A percentile compares a stretch with the other conserved stretches of the same genome.
Evolutionary conservation across 1,140 invertebrate species (phyloP).

Genomic region (Monomorium pharaonis): DNA sequence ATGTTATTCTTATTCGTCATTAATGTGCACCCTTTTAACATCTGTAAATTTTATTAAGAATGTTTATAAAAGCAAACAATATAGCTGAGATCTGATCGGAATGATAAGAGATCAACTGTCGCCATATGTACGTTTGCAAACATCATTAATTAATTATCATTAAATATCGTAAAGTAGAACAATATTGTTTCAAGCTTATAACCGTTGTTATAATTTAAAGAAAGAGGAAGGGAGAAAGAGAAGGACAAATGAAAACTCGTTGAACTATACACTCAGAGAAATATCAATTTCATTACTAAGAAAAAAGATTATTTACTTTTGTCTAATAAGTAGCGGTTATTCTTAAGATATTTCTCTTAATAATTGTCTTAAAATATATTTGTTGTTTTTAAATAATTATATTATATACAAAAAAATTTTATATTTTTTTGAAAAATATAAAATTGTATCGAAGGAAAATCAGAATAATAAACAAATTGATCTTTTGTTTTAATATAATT

Average conservation of each 20-base stretch:
- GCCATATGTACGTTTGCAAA: not conserved
- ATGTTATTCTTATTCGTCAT: not conserved
- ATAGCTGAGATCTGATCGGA: not conserved
- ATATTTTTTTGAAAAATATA: too few relatives aligned
- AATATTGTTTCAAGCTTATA: not conserved
- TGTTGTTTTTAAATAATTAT: too few relatives aligned
- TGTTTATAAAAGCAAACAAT: not conserved
- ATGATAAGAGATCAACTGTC: not conserved
- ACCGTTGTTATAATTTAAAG: not conserved
- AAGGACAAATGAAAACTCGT: not conserved
- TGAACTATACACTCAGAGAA: not conserved
- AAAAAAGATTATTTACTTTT: too few relatives aligned
- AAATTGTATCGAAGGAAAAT: too few relatives aligned
- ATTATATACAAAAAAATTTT: too few relatives aligned
- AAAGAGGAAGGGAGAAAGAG: not conserved
- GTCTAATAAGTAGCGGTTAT: too few relatives aligned
- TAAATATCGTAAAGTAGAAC: conserved; percentile 8
- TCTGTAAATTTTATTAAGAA: not conserved
- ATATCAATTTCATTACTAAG: too few relatives aligned
- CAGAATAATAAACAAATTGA: too few relatives aligned
- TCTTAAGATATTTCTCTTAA: too few relatives aligned
- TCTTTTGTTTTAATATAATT: too few relatives aligned
- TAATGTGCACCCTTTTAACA: not conserved
- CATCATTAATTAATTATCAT: conserved; percentile 4
- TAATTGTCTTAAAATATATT: too few relatives aligned